Evolutionary conservation across 2,113 vertebrate genomes (phyloP), one percentile per base, ranked within the genome.

Genomic region (Synodontis membranacea): DNA sequence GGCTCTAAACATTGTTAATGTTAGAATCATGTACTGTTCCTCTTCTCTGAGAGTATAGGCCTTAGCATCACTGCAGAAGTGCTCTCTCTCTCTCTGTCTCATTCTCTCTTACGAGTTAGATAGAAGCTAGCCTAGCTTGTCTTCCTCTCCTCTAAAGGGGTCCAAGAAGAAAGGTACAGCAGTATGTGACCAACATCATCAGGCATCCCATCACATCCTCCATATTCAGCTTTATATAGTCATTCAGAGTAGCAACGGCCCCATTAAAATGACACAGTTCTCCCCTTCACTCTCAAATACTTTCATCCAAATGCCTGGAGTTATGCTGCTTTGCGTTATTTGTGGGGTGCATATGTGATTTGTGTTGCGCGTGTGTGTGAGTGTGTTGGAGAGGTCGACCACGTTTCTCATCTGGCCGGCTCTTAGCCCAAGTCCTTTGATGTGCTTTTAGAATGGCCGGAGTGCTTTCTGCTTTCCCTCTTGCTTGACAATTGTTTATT

Each of bases 401-500:
- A 88, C 34, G 83, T 90, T 92, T 90, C 91, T 89, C 86, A 90
- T 8, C 0, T 0, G 87, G 87, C 74, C 86, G 90, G 89, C 90
- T 93, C 91, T 91, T 89, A 90, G 89, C 86, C 88, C 72, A 0
- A 88, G 88, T 80, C 68, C 96, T 98, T 98, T 98, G 96, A 98
- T 97, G 95, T 97, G 94, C 95, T 94, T 92, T 94, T 94, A 94
- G 94, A 95, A 94, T 95, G 95, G 85, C 78, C 92, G 72, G 44
- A 74, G 76, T 93, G 94, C 94, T 93, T 93, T 96, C 97, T 96
- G 97, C 96, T 96, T 95, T 95, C 93, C 92, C 93, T 97, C 95
- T 93, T 81, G 88, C 89, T 93, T 96, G 97, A 97, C 97, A 96
- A 95, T 93, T 98, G 97, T 99, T 99, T 98, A 98, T 97, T 95